Base-by-base conservation (phyloP, 2,797 vertebrate genomes). In the Acanthopagrus latus region DNA sequence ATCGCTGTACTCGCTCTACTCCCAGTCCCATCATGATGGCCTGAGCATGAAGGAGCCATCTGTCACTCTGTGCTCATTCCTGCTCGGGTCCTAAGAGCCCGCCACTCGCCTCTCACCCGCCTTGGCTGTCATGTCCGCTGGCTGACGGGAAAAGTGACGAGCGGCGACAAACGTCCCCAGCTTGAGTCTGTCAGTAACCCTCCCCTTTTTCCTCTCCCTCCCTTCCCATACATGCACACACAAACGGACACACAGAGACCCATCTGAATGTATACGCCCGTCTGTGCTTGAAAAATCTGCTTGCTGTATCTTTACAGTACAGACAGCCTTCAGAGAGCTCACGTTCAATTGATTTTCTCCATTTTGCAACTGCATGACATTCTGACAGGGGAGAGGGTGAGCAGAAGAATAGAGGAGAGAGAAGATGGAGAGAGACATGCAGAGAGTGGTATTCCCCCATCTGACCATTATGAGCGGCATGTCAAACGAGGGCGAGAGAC, bases 71-170 rank as follows among this genome's bases (percentile, higher is more conserved):
- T 41, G 81, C 87, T 89, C 88, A 64, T 87, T 89, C 83, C 95
- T 90, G 92, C 93, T 82, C 41, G 84, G 94, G 92, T 96, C 95
- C 94, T 95, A 91, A 93, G 95, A 92, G 94, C 95, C 96, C 94
- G 93, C 93, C 90, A 63, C 90, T 95, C 93, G 91, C 95, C 95
- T 92, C 95, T 95, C 95, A 91, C 94, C 92, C 93, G 95, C 94
- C 87, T 94, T 88, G 93, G 95, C 95, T 95, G 95, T 94, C 95
- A 97, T 96, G 94, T 97, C 95, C 93, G 93, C 96, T 93, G 94
- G 87, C 90, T 93, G 90, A 92, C 74, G 86, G 89, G 88, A 84
- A 94, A 93, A 92, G 92, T 90, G 89, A 91, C 92, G 83, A 91
- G 90, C 87, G 18, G 78, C 92, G 86, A 94, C 94, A 95, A 93